Evolutionary conservation across 2,888 invertebrate genomes (phyloP).

Genomic region (Macaria liturata): DNA sequence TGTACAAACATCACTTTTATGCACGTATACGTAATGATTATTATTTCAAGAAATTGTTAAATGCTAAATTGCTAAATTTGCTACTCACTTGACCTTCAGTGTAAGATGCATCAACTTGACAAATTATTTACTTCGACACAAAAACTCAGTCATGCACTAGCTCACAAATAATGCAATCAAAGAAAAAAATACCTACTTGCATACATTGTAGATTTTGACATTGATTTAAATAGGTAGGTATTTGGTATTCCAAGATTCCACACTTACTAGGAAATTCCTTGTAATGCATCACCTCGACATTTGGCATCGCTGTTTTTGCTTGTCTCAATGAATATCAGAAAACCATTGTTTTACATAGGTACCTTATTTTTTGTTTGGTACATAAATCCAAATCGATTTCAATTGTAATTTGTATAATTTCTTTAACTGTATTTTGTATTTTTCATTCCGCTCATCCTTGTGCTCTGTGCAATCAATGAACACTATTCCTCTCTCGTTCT

Average conservation of each 20-base stretch:
- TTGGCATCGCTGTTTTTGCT: constrained; percentile 26
- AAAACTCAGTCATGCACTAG: neutral
- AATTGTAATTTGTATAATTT: too few relatives aligned
- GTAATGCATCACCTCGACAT: constrained; percentile 15
- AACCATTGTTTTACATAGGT: constrained; percentile 3
- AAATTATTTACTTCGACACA: constrained; percentile 3
- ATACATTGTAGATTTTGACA: too few relatives aligned
- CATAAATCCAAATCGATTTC: too few relatives aligned
- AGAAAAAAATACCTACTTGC: too few relatives aligned
- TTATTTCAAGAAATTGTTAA: constrained; percentile 23
- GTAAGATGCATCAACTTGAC: constrained; percentile 14
- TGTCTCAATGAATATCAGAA: constrained; percentile 14
- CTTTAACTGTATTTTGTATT: too few relatives aligned
- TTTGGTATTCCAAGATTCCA: too few relatives aligned
- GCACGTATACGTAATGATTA: constrained; percentile 6
- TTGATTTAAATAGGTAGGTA: too few relatives aligned
- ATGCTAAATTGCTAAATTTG: constrained; percentile 15
- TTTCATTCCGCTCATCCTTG: too few relatives aligned
- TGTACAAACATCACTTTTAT: constrained; percentile 18
- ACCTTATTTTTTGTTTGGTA: too few relatives aligned
- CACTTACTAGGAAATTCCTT: too few relatives aligned
- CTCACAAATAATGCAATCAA: too few relatives aligned
- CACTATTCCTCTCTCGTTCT: constrained; percentile 25
- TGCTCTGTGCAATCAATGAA: constrained; percentile 21
- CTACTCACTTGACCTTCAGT: constrained; percentile 18